Evolutionary conservation across 1,140 invertebrate species (phyloP), one percentile per base, ranked within the genome.

Genomic region (Drosophila lacertosa): DNA sequence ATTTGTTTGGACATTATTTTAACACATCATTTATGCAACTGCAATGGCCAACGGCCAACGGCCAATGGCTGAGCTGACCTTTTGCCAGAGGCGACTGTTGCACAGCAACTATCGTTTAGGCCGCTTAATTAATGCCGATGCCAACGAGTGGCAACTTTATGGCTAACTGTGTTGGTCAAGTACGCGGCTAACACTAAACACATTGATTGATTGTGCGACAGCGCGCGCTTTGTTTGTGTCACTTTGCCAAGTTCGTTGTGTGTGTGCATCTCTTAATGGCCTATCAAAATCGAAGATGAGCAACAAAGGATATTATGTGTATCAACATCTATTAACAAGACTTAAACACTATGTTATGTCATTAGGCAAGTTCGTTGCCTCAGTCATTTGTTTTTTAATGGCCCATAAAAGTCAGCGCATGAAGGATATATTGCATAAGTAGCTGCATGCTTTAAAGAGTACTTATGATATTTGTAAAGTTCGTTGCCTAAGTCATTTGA

Each of bases 1-100:
- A 67, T 48, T 35, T 73, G 72, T 37, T 54, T 69, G 59, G 59
- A 48, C 64, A 66, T 59, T 57, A 67, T 75, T 72, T 88, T 82
- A 82, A 68, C 82, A 75, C 70, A 75, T 88, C 57, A 78, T 88
- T 88, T 77, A 81, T 82, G 74, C 69, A 82, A 86, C 48, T 75
- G 62, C 67, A 83, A 60, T 67, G 54, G 62, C 69, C 42, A 29
- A 55, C 67, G n/a, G n/a, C n/a, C n/a, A n/a, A n/a, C n/a, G n/a
- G n/a, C n/a, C n/a, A n/a, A n/a, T n/a, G n/a, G n/a, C n/a, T n/a
- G n/a, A n/a, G n/a, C n/a, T n/a, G n/a, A n/a, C n/a, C n/a, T n/a
- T n/a, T n/a, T n/a, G n/a, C n/a, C n/a, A n/a, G 24, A 26, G 1
- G 37, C 32, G 13, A 35, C 33, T n/a, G 33, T 13, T 4, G 37